Conservation (phyloP, 1,140 invertebrate species). For the Chelonus insularis region DNA sequence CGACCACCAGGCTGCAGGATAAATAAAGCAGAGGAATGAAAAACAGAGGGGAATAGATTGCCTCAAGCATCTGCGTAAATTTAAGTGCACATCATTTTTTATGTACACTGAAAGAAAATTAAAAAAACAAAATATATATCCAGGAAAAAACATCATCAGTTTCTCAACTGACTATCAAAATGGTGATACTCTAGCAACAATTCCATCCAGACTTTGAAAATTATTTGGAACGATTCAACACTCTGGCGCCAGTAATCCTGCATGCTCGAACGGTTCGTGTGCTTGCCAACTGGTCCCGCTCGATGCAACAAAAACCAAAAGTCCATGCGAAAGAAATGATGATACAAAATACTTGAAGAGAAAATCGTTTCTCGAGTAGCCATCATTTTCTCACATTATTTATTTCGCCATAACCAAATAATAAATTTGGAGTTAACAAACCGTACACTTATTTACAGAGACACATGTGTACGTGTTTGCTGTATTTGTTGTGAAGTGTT, state of each 20-base stretch:
- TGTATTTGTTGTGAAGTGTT: too few species aligned
- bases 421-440: conserved; percentile 1
- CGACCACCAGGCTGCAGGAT: background rate
- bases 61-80: background rate
- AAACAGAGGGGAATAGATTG: background rate
- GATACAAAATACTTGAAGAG: background rate
- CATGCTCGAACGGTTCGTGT: conserved; percentile 4
- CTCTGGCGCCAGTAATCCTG: conserved; percentile 7
- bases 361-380: background rate
- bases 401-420: background rate
- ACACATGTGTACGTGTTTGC: too few species aligned
- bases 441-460: background rate
- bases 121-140: background rate
- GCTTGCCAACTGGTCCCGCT: conserved; percentile 7
- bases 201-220: too few species aligned
- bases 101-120: background rate
- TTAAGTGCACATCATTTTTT: background rate
- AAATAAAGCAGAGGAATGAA: background rate
- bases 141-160: too few species aligned
- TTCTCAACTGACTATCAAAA: too few species aligned
- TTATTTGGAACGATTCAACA: background rate
- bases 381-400: too few species aligned
- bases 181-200: too few species aligned
- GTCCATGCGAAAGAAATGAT: background rate
- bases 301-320: background rate